Evolutionary conservation across 2,113 vertebrate species (phyloP).

Genomic region (Carettochelys insculpta): DNA sequence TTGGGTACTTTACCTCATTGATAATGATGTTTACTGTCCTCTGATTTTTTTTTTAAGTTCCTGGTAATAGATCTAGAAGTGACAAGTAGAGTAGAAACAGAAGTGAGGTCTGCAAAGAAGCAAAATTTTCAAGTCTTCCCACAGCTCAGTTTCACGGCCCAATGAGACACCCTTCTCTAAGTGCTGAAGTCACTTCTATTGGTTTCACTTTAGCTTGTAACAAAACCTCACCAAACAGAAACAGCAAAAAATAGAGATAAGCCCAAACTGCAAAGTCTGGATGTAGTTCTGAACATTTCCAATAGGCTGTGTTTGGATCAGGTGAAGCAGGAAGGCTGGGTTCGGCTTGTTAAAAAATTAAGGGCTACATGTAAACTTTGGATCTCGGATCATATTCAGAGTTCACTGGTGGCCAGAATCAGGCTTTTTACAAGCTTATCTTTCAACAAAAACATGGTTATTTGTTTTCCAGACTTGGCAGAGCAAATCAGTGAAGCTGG

Average conservation of each 20-base stretch:
- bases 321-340: fast-evolving
- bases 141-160: neutral
- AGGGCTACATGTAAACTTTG: fast-evolving
- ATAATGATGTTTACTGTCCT: neutral
- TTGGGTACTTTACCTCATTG: neutral
- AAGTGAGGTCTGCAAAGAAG: neutral
- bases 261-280: fast-evolving
- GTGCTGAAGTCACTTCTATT: neutral
- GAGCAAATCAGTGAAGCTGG: neutral
- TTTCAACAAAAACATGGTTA: neutral
- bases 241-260: neutral
- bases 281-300: neutral
- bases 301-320: fast-evolving
- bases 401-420: neutral
- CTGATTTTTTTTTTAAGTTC: neutral
- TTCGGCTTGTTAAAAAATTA: neutral
- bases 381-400: neutral
- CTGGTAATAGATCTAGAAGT: neutral
- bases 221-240: neutral
- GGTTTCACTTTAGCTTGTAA: fast-evolving
- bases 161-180: neutral
- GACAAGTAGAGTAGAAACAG: neutral
- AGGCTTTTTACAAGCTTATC: neutral
- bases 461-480: fast-evolving
- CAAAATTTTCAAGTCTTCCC: neutral